Evolutionary conservation across 2,113 vertebrate genomes (phyloP), one percentile per base, ranked within the genome.

Genomic region (Hirundichthys speculiger): DNA sequence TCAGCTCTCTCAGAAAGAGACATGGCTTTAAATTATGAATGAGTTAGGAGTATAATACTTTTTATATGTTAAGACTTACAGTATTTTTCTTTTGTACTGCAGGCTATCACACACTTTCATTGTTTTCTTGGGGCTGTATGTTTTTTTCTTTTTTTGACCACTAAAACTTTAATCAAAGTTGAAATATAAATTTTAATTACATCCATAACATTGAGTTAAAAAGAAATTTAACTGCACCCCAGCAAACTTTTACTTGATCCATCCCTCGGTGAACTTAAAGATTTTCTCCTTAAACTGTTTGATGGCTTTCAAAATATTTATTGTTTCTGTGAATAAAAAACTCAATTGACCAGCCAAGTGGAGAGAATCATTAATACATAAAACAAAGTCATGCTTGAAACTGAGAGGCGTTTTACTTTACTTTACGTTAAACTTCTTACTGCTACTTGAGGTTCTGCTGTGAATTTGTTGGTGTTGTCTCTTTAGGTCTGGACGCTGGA

Each of bases 401-500:
- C n/a, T n/a, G n/a, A n/a, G n/a, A n/a, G n/a, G n/a, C n/a, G n/a
- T n/a, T n/a, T n/a, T n/a, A n/a, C n/a, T n/a, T n/a, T n/a, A n/a
- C n/a, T n/a, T n/a, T n/a, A n/a, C n/a, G 16, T 15, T 14, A n/a
- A 42, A 42, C 5, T 16, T n/a, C 13, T 14, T 9, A 3, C 41
- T 5, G n/a, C 15, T 2, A 5, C 41, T 43, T 43, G 15, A 43
- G 30, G 30, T 5, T 5, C 25, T 24, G 1, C 53, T 11, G 22
- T 60, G 21, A 55, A 34, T 50, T 58, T 45, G 18, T 18, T 45
- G 50, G 9, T 60, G 42, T 24, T 46, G 10, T 15, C 18, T 19
- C 34, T 53, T 16, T 63, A 99, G 98, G 94, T 83, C 89, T 99
- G 13, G 97, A 99, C 61, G 93, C 95, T 0, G 96, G 96, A 0